Conservation (phyloP, 2,888 invertebrate genomes). For the Diaphora mendica region DNA sequence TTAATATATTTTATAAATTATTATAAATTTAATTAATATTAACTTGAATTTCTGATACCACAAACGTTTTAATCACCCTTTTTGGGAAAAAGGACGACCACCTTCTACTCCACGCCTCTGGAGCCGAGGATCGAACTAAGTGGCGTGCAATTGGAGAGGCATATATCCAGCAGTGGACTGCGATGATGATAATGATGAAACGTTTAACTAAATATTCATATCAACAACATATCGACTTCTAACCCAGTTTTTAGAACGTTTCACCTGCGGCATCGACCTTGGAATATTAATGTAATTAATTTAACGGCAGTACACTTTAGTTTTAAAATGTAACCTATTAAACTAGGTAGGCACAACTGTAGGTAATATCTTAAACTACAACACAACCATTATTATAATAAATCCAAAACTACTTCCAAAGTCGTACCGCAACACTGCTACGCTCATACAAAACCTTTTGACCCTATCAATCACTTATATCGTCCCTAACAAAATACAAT, state of each 20-base stretch:
- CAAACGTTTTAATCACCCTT: not conserved
- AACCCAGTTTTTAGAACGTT: not conserved
- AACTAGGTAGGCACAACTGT: not conserved
- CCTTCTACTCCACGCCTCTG: too few relatives aligned
- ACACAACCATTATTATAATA: not conserved
- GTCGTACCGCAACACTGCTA: not conserved
- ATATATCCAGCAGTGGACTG: too few relatives aligned
- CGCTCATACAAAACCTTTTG: not conserved
- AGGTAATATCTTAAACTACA: not conserved
- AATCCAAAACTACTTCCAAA: not conserved
- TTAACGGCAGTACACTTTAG: not conserved
- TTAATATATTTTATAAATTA: too few relatives aligned
- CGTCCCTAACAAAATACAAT: slow-evolving; percentile 34
- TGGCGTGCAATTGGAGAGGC: too few relatives aligned
- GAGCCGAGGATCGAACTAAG: too few relatives aligned
- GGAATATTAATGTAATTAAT: not conserved
- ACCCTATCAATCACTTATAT: slow-evolving; percentile 30
- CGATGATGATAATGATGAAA: too few relatives aligned
- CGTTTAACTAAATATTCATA: not conserved
- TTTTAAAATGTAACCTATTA: not conserved
- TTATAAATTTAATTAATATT: not conserved
- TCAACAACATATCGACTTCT: not conserved
- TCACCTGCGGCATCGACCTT: not conserved
- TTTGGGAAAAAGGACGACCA: too few relatives aligned
- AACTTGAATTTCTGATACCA: not conserved